Percentiles rank a stretch among this genome's conserved stretches.
phyloP scores from a whole-genome alignment of 2,888 invertebrate species.

The Torymus texanus region DNA sequence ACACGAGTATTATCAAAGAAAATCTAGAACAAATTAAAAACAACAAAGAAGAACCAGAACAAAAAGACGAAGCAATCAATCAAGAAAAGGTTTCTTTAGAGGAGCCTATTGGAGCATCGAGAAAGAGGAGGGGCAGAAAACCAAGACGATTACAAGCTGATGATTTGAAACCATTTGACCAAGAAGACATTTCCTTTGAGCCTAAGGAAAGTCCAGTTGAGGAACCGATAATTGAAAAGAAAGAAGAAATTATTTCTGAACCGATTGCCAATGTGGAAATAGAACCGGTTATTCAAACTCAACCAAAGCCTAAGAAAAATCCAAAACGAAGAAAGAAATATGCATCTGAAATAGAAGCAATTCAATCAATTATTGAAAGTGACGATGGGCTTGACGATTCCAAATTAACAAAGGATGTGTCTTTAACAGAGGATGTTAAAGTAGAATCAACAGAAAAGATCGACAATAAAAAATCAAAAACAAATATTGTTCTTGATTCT shows the following conservation, averaged over 20 bases:
- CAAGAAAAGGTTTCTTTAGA: neutral
- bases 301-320: slow-evolving; percentile 41
- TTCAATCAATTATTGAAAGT: neutral
- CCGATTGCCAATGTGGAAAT: neutral
- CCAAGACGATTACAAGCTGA: slow-evolving; percentile 4
- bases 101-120: neutral
- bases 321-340: slow-evolving; percentile 39
- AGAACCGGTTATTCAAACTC: slow-evolving; percentile 16
- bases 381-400: neutral
- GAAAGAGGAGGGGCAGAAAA: slow-evolving; percentile 41
- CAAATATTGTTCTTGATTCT: slow-evolving; percentile 11
- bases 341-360: neutral
- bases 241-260: neutral
- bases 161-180: neutral
- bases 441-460: neutral
- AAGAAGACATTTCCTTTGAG: slow-evolving; percentile 52
- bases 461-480: neutral
- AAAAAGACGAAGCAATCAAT: neutral
- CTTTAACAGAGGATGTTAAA: neutral
- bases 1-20: slow-evolving; percentile 9
- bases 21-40: neutral
- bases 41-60: neutral
- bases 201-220: slow-evolving; percentile 1
- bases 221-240: neutral
- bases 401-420: neutral